A percentile compares a stretch with the other conserved stretches of the same genome.
Evolutionary conservation across 23 tunicate genomes (phyloP).

Genomic region (Ciona savignyi): DNA sequence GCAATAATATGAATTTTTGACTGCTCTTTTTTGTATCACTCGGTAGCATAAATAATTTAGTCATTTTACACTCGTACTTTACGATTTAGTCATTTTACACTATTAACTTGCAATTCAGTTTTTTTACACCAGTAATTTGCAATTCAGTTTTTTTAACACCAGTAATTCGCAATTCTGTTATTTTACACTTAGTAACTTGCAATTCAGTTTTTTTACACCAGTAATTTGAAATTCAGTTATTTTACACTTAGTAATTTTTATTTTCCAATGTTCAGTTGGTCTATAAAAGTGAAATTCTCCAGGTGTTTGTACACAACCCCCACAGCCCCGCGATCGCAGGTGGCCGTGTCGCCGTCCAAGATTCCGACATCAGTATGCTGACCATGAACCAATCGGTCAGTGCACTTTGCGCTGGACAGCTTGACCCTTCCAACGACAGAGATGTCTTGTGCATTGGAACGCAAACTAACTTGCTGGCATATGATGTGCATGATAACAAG

Average conservation of each 20-base stretch:
- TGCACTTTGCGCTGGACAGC: conserved; percentile 58
- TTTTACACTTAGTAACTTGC: no score
- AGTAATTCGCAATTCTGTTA: no score
- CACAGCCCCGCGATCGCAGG: conserved; percentile 54
- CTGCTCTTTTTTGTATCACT: no score
- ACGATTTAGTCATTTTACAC: not conserved
- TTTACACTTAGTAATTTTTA: no score
- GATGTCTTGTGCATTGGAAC: conserved; percentile 85
- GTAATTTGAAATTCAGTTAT: no score
- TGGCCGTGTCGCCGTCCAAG: conserved; percentile 63
- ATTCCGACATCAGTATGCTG: conserved; percentile 61
- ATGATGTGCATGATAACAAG: conserved; percentile 89
- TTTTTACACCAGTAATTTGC: no score
- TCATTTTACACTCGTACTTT: not conserved
- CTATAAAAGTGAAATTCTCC: no score
- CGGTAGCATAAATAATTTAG: no score
- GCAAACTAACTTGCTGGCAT: conserved; percentile 81
- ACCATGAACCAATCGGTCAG: conserved; percentile 78
- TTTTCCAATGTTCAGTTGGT: no score
- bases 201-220: no score
- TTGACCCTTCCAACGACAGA: conserved; percentile 43
- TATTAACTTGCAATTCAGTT: no score
- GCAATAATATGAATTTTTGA: no score
- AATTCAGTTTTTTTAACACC: not conserved
- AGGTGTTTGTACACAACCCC: conserved; percentile 90